Conservation (phyloP, 2,888 invertebrate species). For the Dicyrtoma fusca region DNA sequence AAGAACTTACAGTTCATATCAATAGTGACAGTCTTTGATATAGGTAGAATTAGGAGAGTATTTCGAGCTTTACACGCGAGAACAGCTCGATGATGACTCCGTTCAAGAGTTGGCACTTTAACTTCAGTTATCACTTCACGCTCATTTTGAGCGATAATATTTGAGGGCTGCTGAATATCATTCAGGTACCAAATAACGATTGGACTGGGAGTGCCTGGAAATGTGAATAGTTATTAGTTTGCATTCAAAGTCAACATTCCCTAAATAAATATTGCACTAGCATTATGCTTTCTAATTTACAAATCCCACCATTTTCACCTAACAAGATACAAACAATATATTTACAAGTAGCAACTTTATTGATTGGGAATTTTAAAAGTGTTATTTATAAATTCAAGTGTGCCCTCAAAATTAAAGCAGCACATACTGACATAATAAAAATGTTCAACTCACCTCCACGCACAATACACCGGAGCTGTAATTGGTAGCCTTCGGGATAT, state of each 20-base stretch:
- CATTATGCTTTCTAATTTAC: no score
- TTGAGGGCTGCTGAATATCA: constrained; percentile 48
- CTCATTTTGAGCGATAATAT: constrained; percentile 50
- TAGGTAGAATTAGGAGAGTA: constrained; percentile 53
- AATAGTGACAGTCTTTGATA: constrained; percentile 55
- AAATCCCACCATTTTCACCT: no score
- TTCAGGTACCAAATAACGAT: constrained; percentile 56
- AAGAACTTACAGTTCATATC: constrained; percentile 56
- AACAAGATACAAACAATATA: no score
- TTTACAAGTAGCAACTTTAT: no score
- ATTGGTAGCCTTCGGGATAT: constrained; percentile 50
- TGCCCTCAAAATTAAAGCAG: no score
- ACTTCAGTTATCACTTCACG: constrained; percentile 57
- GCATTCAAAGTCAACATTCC: not conserved
- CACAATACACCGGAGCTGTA: constrained; percentile 53
- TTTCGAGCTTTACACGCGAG: constrained; percentile 54
- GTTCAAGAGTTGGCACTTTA: constrained; percentile 56
- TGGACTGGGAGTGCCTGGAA: constrained; percentile 50
- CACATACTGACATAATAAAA: no score
- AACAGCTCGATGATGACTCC: constrained; percentile 52
- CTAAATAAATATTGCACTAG: no score
- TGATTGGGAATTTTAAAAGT: no score
- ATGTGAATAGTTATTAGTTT: not conserved
- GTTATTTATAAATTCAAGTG: no score
- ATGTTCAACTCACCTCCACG: constrained; percentile 47